Percentiles rank a stretch among this genome's conserved stretches.
phyloP scores from a whole-genome alignment of 2,888 invertebrate species.

The Spilarctia lutea region DNA sequence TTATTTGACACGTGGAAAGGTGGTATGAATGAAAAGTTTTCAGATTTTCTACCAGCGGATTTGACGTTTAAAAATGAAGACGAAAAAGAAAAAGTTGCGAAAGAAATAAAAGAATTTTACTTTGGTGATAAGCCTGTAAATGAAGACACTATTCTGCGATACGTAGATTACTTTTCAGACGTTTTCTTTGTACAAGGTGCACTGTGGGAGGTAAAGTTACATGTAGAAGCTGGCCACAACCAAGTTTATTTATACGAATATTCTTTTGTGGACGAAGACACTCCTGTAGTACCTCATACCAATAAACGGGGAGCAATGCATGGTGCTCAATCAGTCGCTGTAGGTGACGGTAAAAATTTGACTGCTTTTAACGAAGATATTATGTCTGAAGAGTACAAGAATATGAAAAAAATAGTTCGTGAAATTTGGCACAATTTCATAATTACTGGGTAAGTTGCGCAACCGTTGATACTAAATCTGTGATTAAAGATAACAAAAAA shows the following conservation, averaged over 20 bases:
- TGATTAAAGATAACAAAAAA: too few species aligned
- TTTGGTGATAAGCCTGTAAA: too few species aligned
- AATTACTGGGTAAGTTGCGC: constrained; percentile 48
- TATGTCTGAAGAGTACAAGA: constrained; percentile 33
- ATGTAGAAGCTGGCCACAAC: constrained; percentile 25
- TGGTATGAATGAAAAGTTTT: constrained; percentile 44
- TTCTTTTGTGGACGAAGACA: too few species aligned
- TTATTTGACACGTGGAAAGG: constrained; percentile 46
- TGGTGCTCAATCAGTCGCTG: constrained; percentile 46
- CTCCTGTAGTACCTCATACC: too few species aligned
- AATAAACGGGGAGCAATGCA: too few species aligned
- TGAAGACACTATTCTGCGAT: constrained; percentile 38
- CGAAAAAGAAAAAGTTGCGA: too few species aligned
- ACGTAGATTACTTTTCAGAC: constrained; percentile 65
- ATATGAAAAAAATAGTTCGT: constrained; percentile 48
- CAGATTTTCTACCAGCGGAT: too few species aligned
- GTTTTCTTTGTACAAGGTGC: constrained; percentile 47
- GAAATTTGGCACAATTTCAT: constrained; percentile 54
- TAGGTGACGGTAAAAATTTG: constrained; percentile 28
- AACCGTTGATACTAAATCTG: too few species aligned
- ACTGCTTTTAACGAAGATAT: constrained; percentile 6
- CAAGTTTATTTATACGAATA: too few species aligned
- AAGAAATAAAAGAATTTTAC: too few species aligned
- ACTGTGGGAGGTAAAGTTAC: constrained; percentile 47
- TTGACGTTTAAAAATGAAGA: too few species aligned